Percentiles rank a stretch among this genome's conserved stretches.
phyloP scores from a whole-genome alignment of 1,140 invertebrate genomes.

The Latrodectus geometricus region DNA sequence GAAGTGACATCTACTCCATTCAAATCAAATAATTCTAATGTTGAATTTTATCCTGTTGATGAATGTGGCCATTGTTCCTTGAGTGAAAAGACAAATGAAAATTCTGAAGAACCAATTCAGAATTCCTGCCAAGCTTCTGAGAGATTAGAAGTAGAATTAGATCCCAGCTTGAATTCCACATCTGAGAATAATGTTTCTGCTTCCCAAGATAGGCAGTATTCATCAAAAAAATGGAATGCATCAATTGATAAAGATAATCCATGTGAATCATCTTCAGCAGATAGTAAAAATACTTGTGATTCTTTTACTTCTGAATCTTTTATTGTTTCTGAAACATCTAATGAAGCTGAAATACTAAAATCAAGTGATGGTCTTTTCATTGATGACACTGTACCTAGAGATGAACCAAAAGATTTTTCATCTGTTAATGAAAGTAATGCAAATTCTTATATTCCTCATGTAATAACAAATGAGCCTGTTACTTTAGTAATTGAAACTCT shows the following conservation, averaged over 20 bases:
- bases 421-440: neutral
- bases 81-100: neutral
- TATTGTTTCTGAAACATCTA: conserved; percentile 1
- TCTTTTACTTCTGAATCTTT: neutral
- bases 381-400: neutral
- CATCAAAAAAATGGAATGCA: neutral
- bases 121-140: neutral
- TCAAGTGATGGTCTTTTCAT: neutral
- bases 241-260: neutral
- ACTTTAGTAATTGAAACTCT: too few species aligned
- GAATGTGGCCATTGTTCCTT: neutral
- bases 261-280: neutral
- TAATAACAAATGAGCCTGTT: neutral
- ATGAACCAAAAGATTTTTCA: neutral
- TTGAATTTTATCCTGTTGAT: neutral
- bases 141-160: neutral
- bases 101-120: too few species aligned
- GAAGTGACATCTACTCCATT: conserved; percentile 45
- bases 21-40: neutral
- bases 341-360: conserved; percentile 40
- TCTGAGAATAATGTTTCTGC: neutral
- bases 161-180: neutral
- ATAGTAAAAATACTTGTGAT: neutral
- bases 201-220: neutral
- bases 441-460: neutral